Conservation (phyloP, 2,113 vertebrate genomes). For the Spilogale gracilis region DNA sequence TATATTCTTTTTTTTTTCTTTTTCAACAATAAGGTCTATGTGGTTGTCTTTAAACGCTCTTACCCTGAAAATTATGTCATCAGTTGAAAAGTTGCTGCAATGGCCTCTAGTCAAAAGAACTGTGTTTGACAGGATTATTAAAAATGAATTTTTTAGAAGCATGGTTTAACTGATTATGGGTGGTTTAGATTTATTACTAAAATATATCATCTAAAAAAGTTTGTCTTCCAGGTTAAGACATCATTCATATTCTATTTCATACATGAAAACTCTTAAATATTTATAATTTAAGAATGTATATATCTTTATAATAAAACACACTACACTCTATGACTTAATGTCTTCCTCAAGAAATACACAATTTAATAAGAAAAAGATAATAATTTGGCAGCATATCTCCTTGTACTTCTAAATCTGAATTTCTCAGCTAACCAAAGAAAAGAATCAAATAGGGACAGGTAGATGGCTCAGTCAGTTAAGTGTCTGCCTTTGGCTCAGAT, state of each 20-base stretch:
- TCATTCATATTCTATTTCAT: conserved; percentile 2
- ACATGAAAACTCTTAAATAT: conserved; percentile 12
- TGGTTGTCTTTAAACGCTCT: not conserved
- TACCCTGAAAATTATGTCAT: conserved; percentile 16
- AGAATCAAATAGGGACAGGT: not conserved
- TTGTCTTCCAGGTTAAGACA: not conserved
- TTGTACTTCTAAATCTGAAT: not conserved
- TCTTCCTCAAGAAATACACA: not conserved
- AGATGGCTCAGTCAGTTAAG: no score
- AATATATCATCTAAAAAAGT: not conserved
- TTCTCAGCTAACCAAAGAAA: not conserved
- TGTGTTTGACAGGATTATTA: not conserved
- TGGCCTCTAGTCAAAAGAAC: conserved; percentile 32
- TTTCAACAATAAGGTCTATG: not conserved
- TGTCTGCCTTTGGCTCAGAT: no score
- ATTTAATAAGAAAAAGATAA: not conserved
- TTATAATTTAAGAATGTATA: not conserved
- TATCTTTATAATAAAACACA: not conserved
- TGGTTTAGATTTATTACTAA: conserved; percentile 63
- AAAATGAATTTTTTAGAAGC: conserved; percentile 25
- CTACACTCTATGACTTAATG: not conserved
- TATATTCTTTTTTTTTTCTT: no score
- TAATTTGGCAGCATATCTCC: not conserved
- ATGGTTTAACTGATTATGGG: not conserved
- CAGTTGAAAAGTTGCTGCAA: not conserved